Base-by-base conservation (phyloP, 1,140 invertebrate species). In the Danaus melanippus region DNA sequence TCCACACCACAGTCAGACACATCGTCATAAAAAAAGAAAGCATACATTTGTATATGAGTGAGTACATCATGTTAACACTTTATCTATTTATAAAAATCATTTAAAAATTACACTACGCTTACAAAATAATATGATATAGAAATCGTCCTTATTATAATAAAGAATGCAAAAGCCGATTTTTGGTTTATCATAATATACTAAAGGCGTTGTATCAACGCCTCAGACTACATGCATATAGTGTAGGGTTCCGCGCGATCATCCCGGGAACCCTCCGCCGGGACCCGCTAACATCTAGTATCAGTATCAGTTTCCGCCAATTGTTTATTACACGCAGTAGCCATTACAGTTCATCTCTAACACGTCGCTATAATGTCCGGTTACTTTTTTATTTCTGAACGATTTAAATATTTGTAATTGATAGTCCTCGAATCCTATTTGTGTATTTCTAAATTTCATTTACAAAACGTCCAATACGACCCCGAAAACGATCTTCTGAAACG, bases 81-180 rank as follows among this genome's bases (percentile, higher is more conserved):
- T 63, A 60, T 67, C 60, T 74, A 71, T 69, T 43, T 50, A 60
- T 39, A 50, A 64, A 69, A 76, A 62, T 67, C 68, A 74, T 74
- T 74, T 64, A 69, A 69, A 66, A 72, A 77, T 82, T 78, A 79
- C 71, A 53, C 74, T 79, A 79, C 58, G 46, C 59, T 61, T 61
- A 61, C n/a, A 50, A 72, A 76, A 70, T 68, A 71, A 73, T 75
- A 82, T 74, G 71, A 77, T 80, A 74, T 78, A 80, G 64, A 74
- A 74, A 70, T 74, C 67, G 69, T 58, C 62, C 66, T 73, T 74
- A 77, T 63, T 71, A 69, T 61, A 69, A 64, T 76, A 77, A 70
- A 75, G 74, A 69, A 79, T 73, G 74, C 69, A 70, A 66, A 82
- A 80, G 78, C 74, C 70, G 67, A 74, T 84, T 73, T 83, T 83